These are phyloP conservation scores for Anadara kagoshimensis DNA, from an alignment of 1,140 invertebrate species.

Conservation along the genomic window DNA sequence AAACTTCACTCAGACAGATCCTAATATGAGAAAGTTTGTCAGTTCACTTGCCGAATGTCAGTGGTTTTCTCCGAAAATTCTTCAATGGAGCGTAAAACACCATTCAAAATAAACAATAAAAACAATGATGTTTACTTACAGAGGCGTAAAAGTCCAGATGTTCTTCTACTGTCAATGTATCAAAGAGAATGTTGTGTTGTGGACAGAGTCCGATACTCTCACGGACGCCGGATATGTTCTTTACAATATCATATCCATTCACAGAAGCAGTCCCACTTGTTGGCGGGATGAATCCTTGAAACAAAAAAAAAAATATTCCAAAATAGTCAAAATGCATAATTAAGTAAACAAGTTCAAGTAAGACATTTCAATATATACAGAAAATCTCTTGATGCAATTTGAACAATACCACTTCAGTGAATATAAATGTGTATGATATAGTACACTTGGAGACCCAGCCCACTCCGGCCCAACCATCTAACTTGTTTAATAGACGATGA, in stretches of 20 bases:
- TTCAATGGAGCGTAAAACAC: no score
- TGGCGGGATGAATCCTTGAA: slow-evolving; percentile 81
- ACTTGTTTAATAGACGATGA: no score
- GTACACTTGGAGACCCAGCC: no score
- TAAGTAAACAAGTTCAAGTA: background rate
- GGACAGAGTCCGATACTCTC: slow-evolving; percentile 90
- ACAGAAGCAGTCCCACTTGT: slow-evolving; percentile 81
- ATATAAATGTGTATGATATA: no score
- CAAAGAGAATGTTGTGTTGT: slow-evolving; percentile 95
- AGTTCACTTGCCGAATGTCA: no score
- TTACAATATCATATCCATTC: slow-evolving; percentile 80
- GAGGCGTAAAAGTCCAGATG: slow-evolving; percentile 90
- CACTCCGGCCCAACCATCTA: no score
- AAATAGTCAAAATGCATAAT: background rate
- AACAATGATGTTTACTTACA: no score
- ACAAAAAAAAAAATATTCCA: background rate
- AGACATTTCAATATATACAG: background rate
- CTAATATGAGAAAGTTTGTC: no score
- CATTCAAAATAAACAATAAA: no score
- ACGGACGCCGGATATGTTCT: slow-evolving; percentile 77
- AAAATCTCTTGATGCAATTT: background rate
- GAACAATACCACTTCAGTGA: no score
- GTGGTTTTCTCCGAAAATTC: no score
- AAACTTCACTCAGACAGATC: no score
- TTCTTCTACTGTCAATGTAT: slow-evolving; percentile 90